These are phyloP conservation scores for Synaphobranchus kaupii DNA, from an alignment of 2,797 vertebrate species.

Conservation along the genomic window DNA sequence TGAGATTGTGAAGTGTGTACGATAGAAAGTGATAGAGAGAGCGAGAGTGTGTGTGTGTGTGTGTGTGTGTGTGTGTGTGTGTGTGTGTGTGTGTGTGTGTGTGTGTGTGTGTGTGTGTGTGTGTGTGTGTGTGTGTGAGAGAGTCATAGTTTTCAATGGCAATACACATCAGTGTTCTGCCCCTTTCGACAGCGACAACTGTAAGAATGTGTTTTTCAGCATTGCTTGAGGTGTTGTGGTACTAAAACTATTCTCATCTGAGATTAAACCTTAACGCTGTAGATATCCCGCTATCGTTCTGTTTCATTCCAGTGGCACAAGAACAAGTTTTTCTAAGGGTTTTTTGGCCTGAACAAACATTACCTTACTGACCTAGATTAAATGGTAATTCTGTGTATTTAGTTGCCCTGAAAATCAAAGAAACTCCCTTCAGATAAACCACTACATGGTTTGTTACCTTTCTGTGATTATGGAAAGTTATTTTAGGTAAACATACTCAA, in stretches of 20 bases:
- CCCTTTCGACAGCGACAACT: not conserved
- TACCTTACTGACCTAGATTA: not conserved
- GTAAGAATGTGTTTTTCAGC: no score
- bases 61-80: not conserved
- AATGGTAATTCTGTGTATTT: not conserved
- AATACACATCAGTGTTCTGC: not conserved
- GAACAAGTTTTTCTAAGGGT: not conserved
- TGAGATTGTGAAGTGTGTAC: constrained; percentile 20
- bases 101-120: not conserved
- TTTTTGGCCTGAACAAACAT: not conserved
- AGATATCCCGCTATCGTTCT: not conserved
- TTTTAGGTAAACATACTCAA: not conserved
- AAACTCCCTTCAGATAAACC: not conserved
- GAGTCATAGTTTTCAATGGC: not conserved
- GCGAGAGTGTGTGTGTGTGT: not conserved
- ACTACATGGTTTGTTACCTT: not conserved
- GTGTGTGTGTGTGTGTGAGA: no score
- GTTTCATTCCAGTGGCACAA: not conserved
- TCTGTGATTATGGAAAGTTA: not conserved
- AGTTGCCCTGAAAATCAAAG: not conserved
- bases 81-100: constrained; percentile 20
- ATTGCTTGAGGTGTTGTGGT: not conserved
- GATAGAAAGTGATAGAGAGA: not conserved
- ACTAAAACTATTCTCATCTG: not conserved
- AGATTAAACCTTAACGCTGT: not conserved